Evolutionary conservation across 2,888 invertebrate genomes (phyloP).

Genomic region (Deilephila elpenor): DNA sequence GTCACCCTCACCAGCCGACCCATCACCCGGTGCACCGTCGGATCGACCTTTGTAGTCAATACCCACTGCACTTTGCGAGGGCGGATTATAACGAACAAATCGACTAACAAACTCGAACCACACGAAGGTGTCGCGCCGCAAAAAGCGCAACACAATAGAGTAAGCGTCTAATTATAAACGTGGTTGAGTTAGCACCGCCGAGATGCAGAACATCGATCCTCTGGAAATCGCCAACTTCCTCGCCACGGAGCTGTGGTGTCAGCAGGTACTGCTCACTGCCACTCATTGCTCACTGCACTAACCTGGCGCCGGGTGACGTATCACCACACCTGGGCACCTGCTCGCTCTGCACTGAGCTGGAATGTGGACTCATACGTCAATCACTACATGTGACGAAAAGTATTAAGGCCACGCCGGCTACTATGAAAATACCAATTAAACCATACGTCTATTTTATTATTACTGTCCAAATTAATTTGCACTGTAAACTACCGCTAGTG

Average conservation of each 20-base stretch:
- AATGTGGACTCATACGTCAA: constrained; percentile 20
- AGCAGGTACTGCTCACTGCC: constrained; percentile 85
- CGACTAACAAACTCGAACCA: constrained; percentile 83
- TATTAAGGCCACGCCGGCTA: constrained; percentile 27
- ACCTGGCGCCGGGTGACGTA: neutral
- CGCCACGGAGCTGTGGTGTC: constrained; percentile 93
- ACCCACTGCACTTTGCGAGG: constrained; percentile 73
- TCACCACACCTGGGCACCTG: neutral
- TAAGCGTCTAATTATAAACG: constrained; percentile 84
- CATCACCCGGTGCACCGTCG: constrained; percentile 53
- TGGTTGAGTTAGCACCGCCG: constrained; percentile 71
- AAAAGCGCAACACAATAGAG: constrained; percentile 84
- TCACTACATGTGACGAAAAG: constrained; percentile 24
- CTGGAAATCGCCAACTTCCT: constrained; percentile 93
- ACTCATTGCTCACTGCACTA: neutral
- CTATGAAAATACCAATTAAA: constrained; percentile 24
- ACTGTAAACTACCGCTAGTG: constrained; percentile 39
- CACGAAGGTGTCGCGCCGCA: constrained; percentile 83
- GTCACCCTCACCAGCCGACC: constrained; percentile 38
- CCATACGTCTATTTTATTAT: constrained; percentile 32
- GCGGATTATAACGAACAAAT: constrained; percentile 83
- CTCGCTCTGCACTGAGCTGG: neutral
- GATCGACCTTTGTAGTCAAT: constrained; percentile 64
- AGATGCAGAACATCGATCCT: constrained; percentile 88
- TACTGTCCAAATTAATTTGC: constrained; percentile 44